Evolutionary conservation across 92 coral and sea anemone genomes (phyloP), one percentile per base, ranked within the genome.

Genomic region (Porites evermanni): DNA sequence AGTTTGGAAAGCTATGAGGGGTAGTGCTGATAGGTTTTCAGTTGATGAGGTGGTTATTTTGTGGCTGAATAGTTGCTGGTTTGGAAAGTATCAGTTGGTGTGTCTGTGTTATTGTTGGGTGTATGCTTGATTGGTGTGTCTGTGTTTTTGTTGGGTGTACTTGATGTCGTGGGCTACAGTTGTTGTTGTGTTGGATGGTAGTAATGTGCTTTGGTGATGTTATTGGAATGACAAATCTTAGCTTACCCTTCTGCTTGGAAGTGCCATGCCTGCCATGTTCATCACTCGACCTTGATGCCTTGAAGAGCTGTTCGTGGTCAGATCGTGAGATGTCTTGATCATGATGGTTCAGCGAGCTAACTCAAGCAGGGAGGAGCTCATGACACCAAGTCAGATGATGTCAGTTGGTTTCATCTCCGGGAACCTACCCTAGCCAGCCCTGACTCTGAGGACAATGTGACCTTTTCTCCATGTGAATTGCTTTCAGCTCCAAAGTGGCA

Each of bases 381-480:
- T 73, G 70, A 64, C 63, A 47, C 47, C 79, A 83, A 74, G 87
- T 83, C 87, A 26, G 61, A 59, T 73, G 80, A 73, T 67, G 80
- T 83, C 87, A 83, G 80, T 73, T 73, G 87, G 87, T 83, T 23
- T 47, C 87, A 51, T 8, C 19, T 74, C 80, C 80, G 21, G 74
- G 80, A 12, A 51, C 73, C 80, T 20, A 50, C 65, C 59, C 73
- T 59, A 51, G 64, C 80, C 50, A 65, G 80, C 70, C 64, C 80
- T 64, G 10, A 56, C 80, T 63, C 51, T 73, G 72, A 73, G 80
- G 80, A 83, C 59, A 16, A 47, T 38, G 64, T 72, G 79, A 83
- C 79, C 61, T 83, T 83, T 83, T 79, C 74, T 74, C 9, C 19
- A 13, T 81, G 77, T 60, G 21, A 17, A 20, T 29, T 13, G 38